Evolutionary conservation across 1,140 invertebrate species (phyloP), one percentile per base, ranked within the genome.

Genomic region (Episyrphus balteatus): DNA sequence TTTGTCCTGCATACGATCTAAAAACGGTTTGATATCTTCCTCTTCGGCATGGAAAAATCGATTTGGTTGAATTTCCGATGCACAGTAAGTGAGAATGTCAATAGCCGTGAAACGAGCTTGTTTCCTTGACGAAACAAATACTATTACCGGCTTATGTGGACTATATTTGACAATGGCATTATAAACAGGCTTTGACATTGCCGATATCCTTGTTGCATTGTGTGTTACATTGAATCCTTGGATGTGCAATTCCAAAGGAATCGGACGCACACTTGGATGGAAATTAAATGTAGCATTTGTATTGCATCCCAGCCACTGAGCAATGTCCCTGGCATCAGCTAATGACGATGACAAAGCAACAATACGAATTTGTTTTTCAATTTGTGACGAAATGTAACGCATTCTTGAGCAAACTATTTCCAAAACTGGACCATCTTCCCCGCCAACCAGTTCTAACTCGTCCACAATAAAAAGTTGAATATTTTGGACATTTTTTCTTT

Each of bases 141-240:
- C 82, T 38, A 97, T 84, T 0, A 85, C 88, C 0, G 97, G 94
- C 61, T 91, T 91, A 52, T 84, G 80, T 0, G 85, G 80, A 44
- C 90, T 90, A 59, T 95, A 81, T 37, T 88, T 80, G 2, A 87
- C 54, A n/a, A 99, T 89, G 1, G 91, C 83, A 63, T 96, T 93
- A 69, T 98, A 99, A 0, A 92, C 85, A 0, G 96, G 96, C 66
- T 97, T 97, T 0, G 88, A 86, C 97, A 99, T 99, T 0, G 95
- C 91, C 2, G 95, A 83, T 2, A 99, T 75, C 19, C 97, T 77
- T 0, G 94, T 93, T 2, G 88, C 88, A 65, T 96, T 97, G 71
- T 99, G 95, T 0, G 92, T 95, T 12, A 98, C 90, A 72, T 98
- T 99, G 66, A 97, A 92, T 11, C 95, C 93, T 75, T 92, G 87